Percentiles rank a stretch among this genome's conserved stretches.
Evolutionary conservation across 2,113 vertebrate species (phyloP).

Genomic region (Puntigrus tetrazona): DNA sequence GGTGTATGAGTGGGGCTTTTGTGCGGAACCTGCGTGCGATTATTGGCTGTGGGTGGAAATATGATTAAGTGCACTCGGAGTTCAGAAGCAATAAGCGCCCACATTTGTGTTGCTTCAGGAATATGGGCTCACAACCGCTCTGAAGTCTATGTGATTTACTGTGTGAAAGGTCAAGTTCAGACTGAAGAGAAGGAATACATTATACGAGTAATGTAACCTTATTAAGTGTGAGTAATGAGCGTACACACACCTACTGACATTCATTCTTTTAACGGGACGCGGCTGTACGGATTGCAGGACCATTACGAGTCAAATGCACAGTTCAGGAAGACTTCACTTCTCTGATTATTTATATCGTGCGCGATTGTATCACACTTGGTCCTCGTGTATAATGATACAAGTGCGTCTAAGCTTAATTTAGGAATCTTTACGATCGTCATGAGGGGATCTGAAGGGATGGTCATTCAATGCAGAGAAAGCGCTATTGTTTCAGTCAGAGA

Average conservation of each 20-base stretch:
- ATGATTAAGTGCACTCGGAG: constrained; percentile 42
- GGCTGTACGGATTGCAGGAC: background rate
- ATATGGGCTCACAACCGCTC: background rate
- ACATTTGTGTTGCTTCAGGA: constrained; percentile 19
- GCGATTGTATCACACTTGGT: background rate
- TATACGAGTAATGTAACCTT: constrained; percentile 32
- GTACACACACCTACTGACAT: constrained; percentile 22
- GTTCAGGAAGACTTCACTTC: background rate
- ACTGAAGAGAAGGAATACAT: constrained; percentile 30
- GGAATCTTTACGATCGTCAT: constrained; percentile 5
- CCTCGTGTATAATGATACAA: background rate
- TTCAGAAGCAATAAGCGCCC: constrained; percentile 39
- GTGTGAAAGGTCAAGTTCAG: constrained; percentile 38
- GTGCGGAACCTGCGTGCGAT: constrained; percentile 3
- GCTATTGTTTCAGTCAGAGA: constrained; percentile 2
- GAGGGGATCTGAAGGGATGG: background rate
- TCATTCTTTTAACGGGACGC: background rate
- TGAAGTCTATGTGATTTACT: constrained; percentile 36
- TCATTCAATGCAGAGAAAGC: background rate
- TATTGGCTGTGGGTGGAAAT: constrained; percentile 38
- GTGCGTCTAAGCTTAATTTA: background rate
- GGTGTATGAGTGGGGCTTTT: constrained; percentile 47
- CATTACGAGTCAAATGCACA: constrained; percentile 19
- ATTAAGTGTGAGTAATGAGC: constrained; percentile 38
- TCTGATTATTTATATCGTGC: background rate